Conservation (phyloP, 2,113 vertebrate species). For the Misgurnus mizolepis region DNA sequence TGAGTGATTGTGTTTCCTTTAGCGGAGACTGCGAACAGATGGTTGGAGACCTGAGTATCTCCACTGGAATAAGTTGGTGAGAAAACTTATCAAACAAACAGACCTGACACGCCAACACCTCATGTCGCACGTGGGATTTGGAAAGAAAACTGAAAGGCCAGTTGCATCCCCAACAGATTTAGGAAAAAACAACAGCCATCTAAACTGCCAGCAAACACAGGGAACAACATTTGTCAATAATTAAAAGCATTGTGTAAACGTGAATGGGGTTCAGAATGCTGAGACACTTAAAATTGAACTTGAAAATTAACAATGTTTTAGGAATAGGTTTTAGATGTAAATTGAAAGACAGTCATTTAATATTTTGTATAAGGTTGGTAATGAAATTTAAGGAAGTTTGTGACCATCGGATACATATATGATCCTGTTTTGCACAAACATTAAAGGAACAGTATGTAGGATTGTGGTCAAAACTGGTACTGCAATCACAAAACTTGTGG, state of each 20-base stretch:
- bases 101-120: constrained; percentile 54
- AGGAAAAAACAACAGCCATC: background rate
- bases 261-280: background rate
- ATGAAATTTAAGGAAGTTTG: background rate
- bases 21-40: constrained; percentile 50
- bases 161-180: constrained; percentile 23
- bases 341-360: background rate
- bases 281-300: background rate
- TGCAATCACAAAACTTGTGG: no score
- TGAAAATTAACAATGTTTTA: background rate
- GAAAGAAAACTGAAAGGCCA: constrained; percentile 39
- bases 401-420: no score
- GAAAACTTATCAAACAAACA: constrained; percentile 56
- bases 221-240: background rate
- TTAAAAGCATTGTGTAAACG: background rate
- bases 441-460: no score
- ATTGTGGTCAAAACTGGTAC: no score
- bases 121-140: constrained; percentile 50
- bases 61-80: constrained; percentile 58
- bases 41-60: constrained; percentile 40
- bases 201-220: background rate
- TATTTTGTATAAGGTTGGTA: background rate
- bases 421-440: no score
- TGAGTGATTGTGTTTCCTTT: constrained; percentile 46
- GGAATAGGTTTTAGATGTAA: constrained; percentile 22